phyloP scores from a whole-genome alignment of 2,888 invertebrate species.

The Mythimna vitellina region DNA sequence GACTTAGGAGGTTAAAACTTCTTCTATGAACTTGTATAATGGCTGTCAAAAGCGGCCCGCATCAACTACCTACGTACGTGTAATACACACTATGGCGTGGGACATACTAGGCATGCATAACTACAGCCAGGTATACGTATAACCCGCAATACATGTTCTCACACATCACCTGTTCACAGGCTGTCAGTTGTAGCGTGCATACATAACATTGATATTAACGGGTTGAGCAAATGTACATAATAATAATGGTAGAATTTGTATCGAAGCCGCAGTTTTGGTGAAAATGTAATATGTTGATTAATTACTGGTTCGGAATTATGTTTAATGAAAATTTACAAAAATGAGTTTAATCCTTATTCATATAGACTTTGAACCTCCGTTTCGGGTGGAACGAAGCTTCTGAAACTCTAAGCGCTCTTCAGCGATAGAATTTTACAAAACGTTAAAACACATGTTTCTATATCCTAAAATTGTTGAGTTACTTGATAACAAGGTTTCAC shows the following conservation, averaged over 20 bases:
- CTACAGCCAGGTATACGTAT: conserved; percentile 11
- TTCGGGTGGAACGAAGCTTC: too few species aligned
- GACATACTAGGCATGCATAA: conserved; percentile 10
- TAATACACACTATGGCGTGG: conserved; percentile 32
- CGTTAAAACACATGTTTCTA: too few species aligned
- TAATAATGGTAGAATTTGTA: conserved; percentile 3
- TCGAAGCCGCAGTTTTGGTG: conserved; percentile 15
- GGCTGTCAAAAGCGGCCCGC: conserved; percentile 42
- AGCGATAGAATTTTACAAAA: too few species aligned
- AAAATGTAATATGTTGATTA: conserved; percentile 20
- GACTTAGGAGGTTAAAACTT: not conserved
- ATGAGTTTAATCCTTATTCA: too few species aligned
- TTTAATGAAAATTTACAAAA: too few species aligned
- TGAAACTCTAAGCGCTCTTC: too few species aligned
- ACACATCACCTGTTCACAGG: conserved; percentile 53
- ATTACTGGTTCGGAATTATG: not conserved
- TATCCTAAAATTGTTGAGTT: too few species aligned
- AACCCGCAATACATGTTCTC: conserved; percentile 50
- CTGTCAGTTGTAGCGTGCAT: conserved; percentile 36
- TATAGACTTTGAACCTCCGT: too few species aligned
- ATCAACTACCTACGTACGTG: conserved; percentile 51
- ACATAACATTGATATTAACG: conserved; percentile 34
- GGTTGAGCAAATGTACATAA: conserved; percentile 13
- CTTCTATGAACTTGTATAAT: not conserved
- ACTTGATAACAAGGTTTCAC: too few species aligned